Conservation (phyloP, 1,140 invertebrate species). For the Caenorhabditis latens region DNA sequence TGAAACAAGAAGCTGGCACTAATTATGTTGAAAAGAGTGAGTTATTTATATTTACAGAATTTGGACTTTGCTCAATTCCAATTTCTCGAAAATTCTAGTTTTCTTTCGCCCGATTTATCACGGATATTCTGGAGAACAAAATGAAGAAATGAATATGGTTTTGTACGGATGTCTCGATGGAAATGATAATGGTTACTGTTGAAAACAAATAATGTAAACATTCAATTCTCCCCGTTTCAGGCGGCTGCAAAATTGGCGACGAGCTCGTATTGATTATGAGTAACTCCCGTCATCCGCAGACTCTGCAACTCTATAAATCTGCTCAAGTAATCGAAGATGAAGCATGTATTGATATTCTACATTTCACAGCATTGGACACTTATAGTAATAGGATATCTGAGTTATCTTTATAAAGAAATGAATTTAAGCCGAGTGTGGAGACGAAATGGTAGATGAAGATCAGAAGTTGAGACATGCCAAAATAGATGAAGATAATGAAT, state of each 20-base stretch:
- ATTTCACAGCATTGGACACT: conserved; percentile 58
- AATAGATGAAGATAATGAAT: conserved; percentile 62
- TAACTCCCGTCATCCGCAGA: conserved; percentile 64
- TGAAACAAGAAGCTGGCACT: conserved; percentile 25
- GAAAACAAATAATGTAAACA: background rate
- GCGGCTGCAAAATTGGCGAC: conserved; percentile 57
- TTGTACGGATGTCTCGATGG: conserved; percentile 55
- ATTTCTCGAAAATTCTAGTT: conserved; percentile 39
- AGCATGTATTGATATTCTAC: conserved; percentile 61
- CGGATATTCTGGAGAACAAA: conserved; percentile 62
- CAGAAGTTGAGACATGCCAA: conserved; percentile 62
- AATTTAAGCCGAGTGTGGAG: conserved; percentile 62
- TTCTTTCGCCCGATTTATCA: conserved; percentile 60
- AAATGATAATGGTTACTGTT: conserved; percentile 48
- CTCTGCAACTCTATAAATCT: conserved; percentile 60
- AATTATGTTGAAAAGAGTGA: conserved; percentile 7
- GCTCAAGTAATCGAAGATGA: conserved; percentile 62
- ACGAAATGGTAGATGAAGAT: conserved; percentile 63
- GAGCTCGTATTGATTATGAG: conserved; percentile 59
- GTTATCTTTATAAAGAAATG: background rate
- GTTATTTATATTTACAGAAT: background rate
- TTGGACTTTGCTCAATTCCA: background rate
- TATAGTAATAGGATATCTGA: conserved; percentile 49
- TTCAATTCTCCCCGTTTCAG: background rate
- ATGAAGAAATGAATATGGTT: conserved; percentile 66